A percentile compares a stretch with the other conserved stretches of the same genome.
These are phyloP conservation scores for Actinostola sp. DNA, from an alignment of 92 coral and sea anemone genomes.

Conservation along the genomic window DNA sequence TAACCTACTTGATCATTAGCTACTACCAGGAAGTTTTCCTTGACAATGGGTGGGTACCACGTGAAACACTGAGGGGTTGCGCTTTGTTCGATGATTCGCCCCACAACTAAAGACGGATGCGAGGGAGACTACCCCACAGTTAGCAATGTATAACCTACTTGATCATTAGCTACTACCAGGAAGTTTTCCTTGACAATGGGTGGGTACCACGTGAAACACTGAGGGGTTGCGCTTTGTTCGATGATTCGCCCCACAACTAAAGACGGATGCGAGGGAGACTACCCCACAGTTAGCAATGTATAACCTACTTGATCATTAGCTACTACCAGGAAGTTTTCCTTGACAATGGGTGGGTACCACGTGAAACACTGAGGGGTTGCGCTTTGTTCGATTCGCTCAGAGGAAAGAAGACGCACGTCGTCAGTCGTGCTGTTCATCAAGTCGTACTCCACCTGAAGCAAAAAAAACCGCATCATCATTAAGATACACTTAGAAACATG, in stretches of 20 bases:
- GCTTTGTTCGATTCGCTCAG: conserved; percentile 96
- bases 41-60: too few relatives aligned
- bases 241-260: conserved; percentile 35
- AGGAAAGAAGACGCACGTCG: conserved; percentile 88
- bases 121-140: too few relatives aligned
- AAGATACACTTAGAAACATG: not conserved
- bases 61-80: too few relatives aligned
- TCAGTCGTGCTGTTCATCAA: conserved; percentile 86
- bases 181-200: conserved; percentile 97
- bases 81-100: too few relatives aligned
- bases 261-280: not conserved
- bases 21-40: too few relatives aligned
- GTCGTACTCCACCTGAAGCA: conserved; percentile 88
- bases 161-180: conserved; percentile 87
- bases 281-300: not conserved
- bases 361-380: conserved; percentile 96
- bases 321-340: conserved; percentile 90
- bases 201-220: conserved; percentile 98
- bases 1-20: too few relatives aligned
- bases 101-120: too few relatives aligned
- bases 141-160: conserved; percentile 5
- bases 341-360: conserved; percentile 99
- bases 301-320: conserved; percentile 84
- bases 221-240: conserved; percentile 96
- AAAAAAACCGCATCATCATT: not conserved